phyloP scores from a whole-genome alignment of 2,888 invertebrate species.

The Apodemia mormo region DNA sequence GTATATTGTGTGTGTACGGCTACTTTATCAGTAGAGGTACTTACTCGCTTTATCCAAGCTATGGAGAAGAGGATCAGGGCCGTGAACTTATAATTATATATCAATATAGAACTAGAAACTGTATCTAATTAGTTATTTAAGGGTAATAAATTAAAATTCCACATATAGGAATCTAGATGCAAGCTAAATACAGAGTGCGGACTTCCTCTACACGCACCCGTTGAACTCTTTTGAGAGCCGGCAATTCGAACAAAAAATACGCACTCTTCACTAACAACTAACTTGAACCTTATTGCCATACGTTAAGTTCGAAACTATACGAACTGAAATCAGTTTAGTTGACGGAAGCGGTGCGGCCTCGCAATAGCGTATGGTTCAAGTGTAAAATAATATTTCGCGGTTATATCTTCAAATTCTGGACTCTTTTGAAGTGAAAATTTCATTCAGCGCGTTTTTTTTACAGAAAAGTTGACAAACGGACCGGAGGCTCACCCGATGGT shows the following conservation, averaged over 20 bases:
- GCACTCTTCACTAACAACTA: slow-evolving; percentile 37
- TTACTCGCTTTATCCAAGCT: too few relatives aligned
- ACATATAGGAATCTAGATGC: slow-evolving; percentile 43
- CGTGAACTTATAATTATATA: too few relatives aligned
- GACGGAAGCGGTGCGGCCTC: slow-evolving; percentile 65
- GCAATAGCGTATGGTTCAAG: slow-evolving; percentile 48
- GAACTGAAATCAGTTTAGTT: slow-evolving; percentile 41
- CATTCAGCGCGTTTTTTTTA: too few relatives aligned
- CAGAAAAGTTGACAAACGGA: too few relatives aligned
- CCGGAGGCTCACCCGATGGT: too few relatives aligned
- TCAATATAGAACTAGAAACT: too few relatives aligned
- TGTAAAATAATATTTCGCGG: slow-evolving; percentile 18
- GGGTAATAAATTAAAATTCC: slow-evolving; percentile 34
- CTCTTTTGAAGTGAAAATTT: too few relatives aligned
- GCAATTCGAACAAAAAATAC: slow-evolving; percentile 47
- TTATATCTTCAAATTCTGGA: not conserved
- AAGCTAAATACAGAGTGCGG: slow-evolving; percentile 44
- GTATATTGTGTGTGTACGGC: too few relatives aligned
- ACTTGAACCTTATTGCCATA: slow-evolving; percentile 34
- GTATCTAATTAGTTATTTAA: slow-evolving; percentile 17
- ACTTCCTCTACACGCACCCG: slow-evolving; percentile 60
- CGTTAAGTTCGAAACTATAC: slow-evolving; percentile 39
- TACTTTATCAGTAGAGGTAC: too few relatives aligned
- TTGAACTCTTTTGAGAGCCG: slow-evolving; percentile 64
- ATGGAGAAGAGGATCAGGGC: too few relatives aligned